phyloP scores from a whole-genome alignment of 2,113 vertebrate species.

The Trichechus manatus region DNA sequence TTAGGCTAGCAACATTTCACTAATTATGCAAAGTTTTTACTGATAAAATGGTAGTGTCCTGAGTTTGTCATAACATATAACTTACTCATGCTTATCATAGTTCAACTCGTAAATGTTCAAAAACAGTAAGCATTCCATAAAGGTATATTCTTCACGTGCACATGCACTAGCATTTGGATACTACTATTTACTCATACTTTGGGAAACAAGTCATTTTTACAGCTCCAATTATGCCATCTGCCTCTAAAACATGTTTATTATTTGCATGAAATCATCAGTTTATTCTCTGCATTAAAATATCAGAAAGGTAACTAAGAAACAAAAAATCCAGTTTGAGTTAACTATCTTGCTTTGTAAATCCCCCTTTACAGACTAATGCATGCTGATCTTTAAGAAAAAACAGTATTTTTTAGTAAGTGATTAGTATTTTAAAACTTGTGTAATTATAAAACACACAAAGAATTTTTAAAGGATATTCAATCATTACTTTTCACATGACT shows the following conservation, averaged over 20 bases:
- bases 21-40: not conserved
- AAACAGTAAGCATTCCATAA: not conserved
- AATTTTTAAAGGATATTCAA: conserved; percentile 40
- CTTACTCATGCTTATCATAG: not conserved
- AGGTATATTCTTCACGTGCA: not conserved
- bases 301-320: conserved; percentile 6
- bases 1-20: not conserved
- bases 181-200: not conserved
- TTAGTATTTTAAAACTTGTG: conserved; percentile 19
- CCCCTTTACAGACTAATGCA: not conserved
- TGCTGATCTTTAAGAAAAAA: not conserved
- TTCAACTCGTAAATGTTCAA: conserved; percentile 11
- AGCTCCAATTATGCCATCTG: not conserved
- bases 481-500: not conserved
- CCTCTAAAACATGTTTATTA: not conserved
- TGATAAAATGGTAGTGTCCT: conserved; percentile 24
- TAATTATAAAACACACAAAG: not conserved
- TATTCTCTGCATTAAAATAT: not conserved
- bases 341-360: not conserved
- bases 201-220: not conserved
- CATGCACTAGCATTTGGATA: not conserved
- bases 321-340: not conserved
- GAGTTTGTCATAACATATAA: not conserved
- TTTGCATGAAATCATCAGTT: conserved; percentile 26
- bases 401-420: not conserved